Evolutionary conservation across 92 coral and sea anemone species (phyloP).

Genomic region (Umimayanthus chanpuru): DNA sequence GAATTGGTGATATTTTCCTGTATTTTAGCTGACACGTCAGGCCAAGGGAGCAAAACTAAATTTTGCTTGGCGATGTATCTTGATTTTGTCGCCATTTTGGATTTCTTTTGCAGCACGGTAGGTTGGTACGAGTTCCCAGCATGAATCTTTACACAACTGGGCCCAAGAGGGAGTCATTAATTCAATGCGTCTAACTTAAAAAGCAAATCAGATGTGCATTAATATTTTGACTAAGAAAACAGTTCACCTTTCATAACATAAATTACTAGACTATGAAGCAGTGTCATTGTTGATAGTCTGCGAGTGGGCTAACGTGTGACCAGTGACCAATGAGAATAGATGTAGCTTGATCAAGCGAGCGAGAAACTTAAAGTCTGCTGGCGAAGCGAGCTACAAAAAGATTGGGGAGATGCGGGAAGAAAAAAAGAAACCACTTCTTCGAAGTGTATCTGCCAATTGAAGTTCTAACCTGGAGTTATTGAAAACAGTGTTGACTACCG

Average conservation of each 20-base stretch:
- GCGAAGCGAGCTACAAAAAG: background rate
- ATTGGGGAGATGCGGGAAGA: background rate
- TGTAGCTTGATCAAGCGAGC: background rate
- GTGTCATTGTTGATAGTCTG: background rate
- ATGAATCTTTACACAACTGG: background rate
- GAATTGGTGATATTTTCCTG: background rate
- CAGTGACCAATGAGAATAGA: background rate
- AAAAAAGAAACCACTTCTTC: background rate
- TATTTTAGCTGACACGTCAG: background rate
- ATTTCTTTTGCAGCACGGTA: background rate
- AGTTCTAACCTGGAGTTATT: background rate
- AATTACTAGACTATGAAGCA: background rate
- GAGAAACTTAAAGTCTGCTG: conserved; percentile 2
- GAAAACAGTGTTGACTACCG: background rate
- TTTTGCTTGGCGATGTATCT: background rate
- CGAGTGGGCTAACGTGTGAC: too few species aligned
- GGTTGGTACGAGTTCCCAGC: background rate
- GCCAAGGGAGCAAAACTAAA: background rate
- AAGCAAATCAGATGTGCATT: background rate
- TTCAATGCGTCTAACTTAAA: background rate
- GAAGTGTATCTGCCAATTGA: background rate
- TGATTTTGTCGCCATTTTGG: too few species aligned
- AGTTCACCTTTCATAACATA: background rate
- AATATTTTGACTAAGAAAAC: background rate
- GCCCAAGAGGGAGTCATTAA: background rate